A percentile compares a stretch with the other conserved stretches of the same genome.
These are phyloP conservation scores for Tetramorium alpestre DNA, from an alignment of 1,140 invertebrate genomes.

Conservation along the genomic window DNA sequence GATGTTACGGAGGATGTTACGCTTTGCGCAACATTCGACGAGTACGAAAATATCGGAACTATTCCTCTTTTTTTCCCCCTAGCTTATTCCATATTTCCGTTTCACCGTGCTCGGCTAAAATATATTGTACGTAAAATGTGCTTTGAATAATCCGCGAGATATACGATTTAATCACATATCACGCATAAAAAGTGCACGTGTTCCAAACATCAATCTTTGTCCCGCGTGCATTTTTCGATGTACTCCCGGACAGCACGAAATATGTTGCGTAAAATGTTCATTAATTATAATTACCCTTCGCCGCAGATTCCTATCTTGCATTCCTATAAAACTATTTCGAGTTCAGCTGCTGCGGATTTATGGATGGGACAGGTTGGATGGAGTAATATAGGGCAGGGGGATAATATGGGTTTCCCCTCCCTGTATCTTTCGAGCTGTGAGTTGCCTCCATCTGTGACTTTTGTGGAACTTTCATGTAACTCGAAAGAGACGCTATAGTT, in stretches of 20 bases:
- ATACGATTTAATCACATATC: not conserved
- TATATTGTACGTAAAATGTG: not conserved
- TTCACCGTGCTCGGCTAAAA: not conserved
- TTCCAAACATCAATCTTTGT: not conserved
- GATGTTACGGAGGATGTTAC: not conserved
- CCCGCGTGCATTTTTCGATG: not conserved
- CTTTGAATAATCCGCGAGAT: not conserved
- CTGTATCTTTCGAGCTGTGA: not conserved
- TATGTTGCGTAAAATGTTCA: slow-evolving; percentile 5
- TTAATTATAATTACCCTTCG: not conserved
- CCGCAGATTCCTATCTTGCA: not conserved
- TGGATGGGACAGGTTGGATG: not conserved
- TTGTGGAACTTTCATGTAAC: slow-evolving; percentile 6
- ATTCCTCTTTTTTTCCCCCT: not conserved
- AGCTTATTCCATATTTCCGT: not conserved
- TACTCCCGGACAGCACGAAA: not conserved
- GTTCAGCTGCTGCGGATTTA: slow-evolving; percentile 20
- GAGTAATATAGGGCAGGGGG: not conserved
- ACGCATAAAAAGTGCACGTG: not conserved
- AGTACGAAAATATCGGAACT: slow-evolving; percentile 15
- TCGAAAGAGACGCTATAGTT: not conserved
- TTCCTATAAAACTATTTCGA: slow-evolving; percentile 25
- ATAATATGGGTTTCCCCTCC: not conserved
- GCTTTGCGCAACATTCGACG: slow-evolving; percentile 38
- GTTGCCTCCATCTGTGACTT: slow-evolving; percentile 23